These are phyloP conservation scores for Uropsilus gracilis DNA, from an alignment of 2,113 vertebrate genomes.

Conservation along the genomic window DNA sequence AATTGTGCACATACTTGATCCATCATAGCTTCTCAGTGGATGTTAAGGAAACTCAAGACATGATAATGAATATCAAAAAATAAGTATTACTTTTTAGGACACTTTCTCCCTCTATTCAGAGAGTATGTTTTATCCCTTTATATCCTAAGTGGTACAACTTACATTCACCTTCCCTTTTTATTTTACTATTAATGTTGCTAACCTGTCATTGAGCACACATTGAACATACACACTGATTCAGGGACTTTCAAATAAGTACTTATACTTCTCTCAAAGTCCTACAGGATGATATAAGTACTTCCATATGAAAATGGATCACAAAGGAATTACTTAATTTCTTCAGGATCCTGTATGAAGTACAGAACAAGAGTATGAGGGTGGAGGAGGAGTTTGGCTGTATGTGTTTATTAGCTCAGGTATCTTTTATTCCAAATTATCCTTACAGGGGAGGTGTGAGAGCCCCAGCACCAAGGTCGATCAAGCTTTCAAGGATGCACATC, in stretches of 20 bases:
- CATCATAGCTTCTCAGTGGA: not conserved
- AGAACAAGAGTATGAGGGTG: not conserved
- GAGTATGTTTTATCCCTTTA: accelerated
- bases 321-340: not conserved
- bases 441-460: not conserved
- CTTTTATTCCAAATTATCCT: not conserved
- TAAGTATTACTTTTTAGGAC: not conserved
- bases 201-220: accelerated
- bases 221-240: accelerated
- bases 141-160: not conserved
- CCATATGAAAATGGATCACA: not conserved
- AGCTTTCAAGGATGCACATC: accelerated
- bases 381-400: not conserved
- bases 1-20: not conserved
- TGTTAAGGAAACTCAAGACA: not conserved
- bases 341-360: not conserved
- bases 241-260: not conserved
- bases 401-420: not conserved
- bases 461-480: not conserved
- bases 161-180: not conserved
- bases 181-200: not conserved
- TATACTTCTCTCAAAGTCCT: not conserved
- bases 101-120: not conserved
- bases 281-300: accelerated
- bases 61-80: too few species aligned